A percentile compares a stretch with the other conserved stretches of the same genome.
phyloP scores from a whole-genome alignment of 92 coral and sea anemone genomes.

The Porites rus region DNA sequence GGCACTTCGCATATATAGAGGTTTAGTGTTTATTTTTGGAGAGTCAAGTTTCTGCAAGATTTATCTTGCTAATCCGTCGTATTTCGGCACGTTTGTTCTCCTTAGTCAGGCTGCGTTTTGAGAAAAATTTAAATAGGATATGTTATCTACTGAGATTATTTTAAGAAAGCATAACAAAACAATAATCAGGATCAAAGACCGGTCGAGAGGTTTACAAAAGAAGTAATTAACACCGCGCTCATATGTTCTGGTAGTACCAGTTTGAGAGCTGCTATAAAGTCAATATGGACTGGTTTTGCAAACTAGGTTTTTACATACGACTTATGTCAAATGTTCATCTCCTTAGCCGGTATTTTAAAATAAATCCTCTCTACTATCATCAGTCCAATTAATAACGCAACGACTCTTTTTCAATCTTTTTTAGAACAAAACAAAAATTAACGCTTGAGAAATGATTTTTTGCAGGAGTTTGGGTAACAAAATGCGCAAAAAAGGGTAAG shows the following conservation, averaged over 20 bases:
- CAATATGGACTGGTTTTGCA: neutral
- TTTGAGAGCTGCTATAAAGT: too few relatives aligned
- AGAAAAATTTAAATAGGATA: neutral
- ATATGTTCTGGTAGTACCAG: too few relatives aligned
- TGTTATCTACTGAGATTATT: neutral
- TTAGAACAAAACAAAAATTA: neutral
- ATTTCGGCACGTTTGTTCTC: conserved; percentile 9
- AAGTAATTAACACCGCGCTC: too few relatives aligned
- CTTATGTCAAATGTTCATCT: neutral
- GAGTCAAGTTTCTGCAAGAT: neutral
- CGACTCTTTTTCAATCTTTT: neutral
- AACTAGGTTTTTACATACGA: neutral
- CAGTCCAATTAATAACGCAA: too few relatives aligned
- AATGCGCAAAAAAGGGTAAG: neutral
- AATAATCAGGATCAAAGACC: neutral
- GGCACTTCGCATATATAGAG: neutral
- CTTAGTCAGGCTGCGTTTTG: neutral
- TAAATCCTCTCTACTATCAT: neutral
- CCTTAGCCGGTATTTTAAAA: too few relatives aligned
- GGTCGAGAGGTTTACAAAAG: neutral
- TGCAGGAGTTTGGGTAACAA: neutral
- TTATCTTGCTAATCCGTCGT: conserved; percentile 1
- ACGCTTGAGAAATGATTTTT: neutral
- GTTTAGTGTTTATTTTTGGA: conserved; percentile 9
- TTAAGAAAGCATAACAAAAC: neutral